phyloP scores from a whole-genome alignment of 2,888 invertebrate genomes.

The Pristionchus entomophagus region DNA sequence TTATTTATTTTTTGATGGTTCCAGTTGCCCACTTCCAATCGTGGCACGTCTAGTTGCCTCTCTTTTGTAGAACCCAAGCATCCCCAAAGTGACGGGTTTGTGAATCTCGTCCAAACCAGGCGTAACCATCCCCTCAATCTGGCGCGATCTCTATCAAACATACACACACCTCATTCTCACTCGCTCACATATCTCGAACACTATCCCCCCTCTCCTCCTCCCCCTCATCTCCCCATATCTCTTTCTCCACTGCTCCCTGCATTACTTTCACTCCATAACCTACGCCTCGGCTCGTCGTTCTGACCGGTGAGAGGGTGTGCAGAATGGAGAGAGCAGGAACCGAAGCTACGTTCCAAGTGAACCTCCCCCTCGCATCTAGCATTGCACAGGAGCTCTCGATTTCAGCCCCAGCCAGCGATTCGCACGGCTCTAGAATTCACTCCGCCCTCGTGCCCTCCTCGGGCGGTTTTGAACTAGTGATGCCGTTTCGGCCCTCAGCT shows the following conservation, averaged over 20 bases:
- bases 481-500: neutral
- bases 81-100: neutral
- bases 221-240: slow-evolving; percentile 8
- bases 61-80: neutral
- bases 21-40: neutral
- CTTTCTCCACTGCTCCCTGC: slow-evolving; percentile 1
- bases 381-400: neutral
- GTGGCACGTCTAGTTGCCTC: neutral
- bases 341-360: too few species aligned
- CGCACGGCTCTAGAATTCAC: slow-evolving; percentile 29
- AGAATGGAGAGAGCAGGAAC: neutral
- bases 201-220: neutral
- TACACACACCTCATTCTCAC: neutral
- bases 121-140: neutral
- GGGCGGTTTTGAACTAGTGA: neutral
- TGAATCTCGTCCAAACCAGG: neutral
- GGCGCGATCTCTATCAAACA: neutral
- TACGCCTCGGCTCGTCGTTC: neutral
- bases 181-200: neutral
- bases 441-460: neutral
- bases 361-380: neutral
- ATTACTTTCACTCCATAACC: neutral
- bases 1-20: neutral
- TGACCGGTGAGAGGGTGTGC: neutral
- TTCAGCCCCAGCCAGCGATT: neutral